A percentile compares a stretch with the other conserved stretches of the same genome.
Evolutionary conservation across 2,888 invertebrate genomes (phyloP).

Genomic region (Gymnoscelis rufifasciata): DNA sequence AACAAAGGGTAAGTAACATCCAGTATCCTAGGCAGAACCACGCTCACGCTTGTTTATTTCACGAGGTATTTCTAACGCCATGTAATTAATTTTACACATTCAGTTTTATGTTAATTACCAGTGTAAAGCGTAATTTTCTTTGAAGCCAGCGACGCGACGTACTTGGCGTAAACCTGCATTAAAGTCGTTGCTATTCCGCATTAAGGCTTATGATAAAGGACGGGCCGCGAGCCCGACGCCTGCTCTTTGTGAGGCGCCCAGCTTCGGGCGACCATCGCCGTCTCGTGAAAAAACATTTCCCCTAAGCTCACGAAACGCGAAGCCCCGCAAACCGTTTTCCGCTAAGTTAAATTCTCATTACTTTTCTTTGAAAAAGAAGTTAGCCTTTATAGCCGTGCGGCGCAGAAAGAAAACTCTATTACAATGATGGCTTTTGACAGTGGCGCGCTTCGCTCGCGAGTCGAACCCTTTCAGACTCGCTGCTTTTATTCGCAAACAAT

Average conservation of each 20-base stretch:
- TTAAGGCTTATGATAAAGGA: slow-evolving; percentile 57
- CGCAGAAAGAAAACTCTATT: slow-evolving; percentile 66
- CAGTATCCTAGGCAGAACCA: slow-evolving; percentile 4
- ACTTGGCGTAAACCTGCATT: slow-evolving; percentile 54
- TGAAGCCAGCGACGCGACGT: slow-evolving; percentile 37
- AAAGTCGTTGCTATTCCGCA: slow-evolving; percentile 53
- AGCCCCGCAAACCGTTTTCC: slow-evolving; percentile 61
- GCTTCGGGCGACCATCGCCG: slow-evolving; percentile 46
- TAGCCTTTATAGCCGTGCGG: slow-evolving; percentile 64
- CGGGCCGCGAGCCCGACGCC: slow-evolving; percentile 34
- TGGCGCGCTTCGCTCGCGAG: slow-evolving; percentile 42
- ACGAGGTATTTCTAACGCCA: slow-evolving; percentile 14
- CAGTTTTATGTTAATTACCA: slow-evolving; percentile 52
- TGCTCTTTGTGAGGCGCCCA: slow-evolving; percentile 53
- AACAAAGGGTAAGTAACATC: slow-evolving; percentile 11
- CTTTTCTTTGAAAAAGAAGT: slow-evolving; percentile 69
- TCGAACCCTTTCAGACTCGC: slow-evolving; percentile 50
- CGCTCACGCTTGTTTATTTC: slow-evolving; percentile 7
- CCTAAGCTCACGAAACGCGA: slow-evolving; percentile 47
- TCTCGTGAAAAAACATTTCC: slow-evolving; percentile 52
- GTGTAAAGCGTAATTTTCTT: slow-evolving; percentile 50
- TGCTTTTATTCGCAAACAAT: slow-evolving; percentile 64
- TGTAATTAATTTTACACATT: slow-evolving; percentile 34
- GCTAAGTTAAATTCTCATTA: slow-evolving; percentile 76
- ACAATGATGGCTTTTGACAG: slow-evolving; percentile 67